phyloP scores from a whole-genome alignment of 64 coral and sea anemone species.

The Acropora tenuis region DNA sequence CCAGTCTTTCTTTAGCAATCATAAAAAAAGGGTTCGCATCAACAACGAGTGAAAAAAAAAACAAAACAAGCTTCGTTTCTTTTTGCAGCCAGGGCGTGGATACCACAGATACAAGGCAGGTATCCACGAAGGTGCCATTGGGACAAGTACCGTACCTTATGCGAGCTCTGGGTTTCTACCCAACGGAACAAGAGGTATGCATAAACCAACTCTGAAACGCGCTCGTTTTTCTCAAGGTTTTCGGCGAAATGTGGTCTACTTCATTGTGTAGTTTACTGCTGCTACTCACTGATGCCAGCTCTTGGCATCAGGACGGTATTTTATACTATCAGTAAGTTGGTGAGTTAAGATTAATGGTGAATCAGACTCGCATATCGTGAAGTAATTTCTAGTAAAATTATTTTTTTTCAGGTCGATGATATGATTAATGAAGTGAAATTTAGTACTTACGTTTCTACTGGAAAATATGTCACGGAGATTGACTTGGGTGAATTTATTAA shows the following conservation, averaged over 20 bases:
- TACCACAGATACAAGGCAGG: conserved; percentile 79
- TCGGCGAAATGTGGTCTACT: too few relatives aligned
- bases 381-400: neutral
- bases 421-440: conserved; percentile 97
- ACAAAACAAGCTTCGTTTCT: neutral
- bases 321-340: neutral
- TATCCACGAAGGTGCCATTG: conserved; percentile 82
- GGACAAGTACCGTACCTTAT: conserved; percentile 93
- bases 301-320: neutral
- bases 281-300: neutral
- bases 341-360: too few relatives aligned
- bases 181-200: conserved; percentile 92
- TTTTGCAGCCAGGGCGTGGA: conserved; percentile 85
- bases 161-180: conserved; percentile 94
- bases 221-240: neutral
- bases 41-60: too few relatives aligned
- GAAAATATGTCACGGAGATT: conserved; percentile 83
- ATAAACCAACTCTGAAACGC: neutral
- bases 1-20: too few relatives aligned
- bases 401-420: conserved; percentile 72
- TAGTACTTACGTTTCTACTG: conserved; percentile 90
- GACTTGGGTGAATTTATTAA: conserved; percentile 93
- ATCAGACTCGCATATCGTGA: too few relatives aligned
- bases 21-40: too few relatives aligned
- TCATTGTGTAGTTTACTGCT: neutral